phyloP scores from a whole-genome alignment of 2,888 invertebrate genomes.

The Stenichneumon culpator region DNA sequence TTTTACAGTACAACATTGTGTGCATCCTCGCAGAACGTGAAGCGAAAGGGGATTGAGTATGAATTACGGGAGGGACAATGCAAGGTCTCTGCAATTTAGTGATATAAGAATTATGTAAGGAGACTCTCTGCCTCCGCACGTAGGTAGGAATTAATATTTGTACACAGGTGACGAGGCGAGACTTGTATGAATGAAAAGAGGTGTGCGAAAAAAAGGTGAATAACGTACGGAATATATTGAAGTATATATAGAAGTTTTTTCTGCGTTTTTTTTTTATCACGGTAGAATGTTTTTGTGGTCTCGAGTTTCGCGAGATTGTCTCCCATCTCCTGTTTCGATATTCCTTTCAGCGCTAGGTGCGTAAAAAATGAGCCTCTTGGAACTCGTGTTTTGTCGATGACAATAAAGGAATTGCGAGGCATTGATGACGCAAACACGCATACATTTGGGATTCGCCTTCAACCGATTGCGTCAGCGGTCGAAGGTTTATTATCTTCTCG shows the following conservation, averaged over 20 bases:
- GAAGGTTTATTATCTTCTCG: not conserved
- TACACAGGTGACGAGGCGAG: not conserved
- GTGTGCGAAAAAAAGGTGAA: constrained; percentile 12
- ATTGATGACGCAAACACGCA: constrained; percentile 11
- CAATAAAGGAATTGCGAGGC: constrained; percentile 11
- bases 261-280: not conserved
- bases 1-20: constrained; percentile 32
- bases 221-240: constrained; percentile 1
- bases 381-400: constrained; percentile 11
- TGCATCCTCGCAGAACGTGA: constrained; percentile 30
- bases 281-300: constrained; percentile 19
- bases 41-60: constrained; percentile 47
- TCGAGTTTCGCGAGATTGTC: constrained; percentile 1
- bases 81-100: constrained; percentile 52
- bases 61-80: constrained; percentile 55
- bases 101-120: constrained; percentile 45
- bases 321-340: not conserved
- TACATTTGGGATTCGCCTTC: constrained; percentile 16
- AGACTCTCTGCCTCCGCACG: constrained; percentile 12
- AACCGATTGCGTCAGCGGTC: constrained; percentile 9
- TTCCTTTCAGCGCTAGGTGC: not conserved
- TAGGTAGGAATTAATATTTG: constrained; percentile 46
- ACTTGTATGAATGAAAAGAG: constrained; percentile 9
- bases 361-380: not conserved
- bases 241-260: not conserved